Evolutionary conservation across 2,888 invertebrate species (phyloP).

Genomic region (Oligia latruncula): DNA sequence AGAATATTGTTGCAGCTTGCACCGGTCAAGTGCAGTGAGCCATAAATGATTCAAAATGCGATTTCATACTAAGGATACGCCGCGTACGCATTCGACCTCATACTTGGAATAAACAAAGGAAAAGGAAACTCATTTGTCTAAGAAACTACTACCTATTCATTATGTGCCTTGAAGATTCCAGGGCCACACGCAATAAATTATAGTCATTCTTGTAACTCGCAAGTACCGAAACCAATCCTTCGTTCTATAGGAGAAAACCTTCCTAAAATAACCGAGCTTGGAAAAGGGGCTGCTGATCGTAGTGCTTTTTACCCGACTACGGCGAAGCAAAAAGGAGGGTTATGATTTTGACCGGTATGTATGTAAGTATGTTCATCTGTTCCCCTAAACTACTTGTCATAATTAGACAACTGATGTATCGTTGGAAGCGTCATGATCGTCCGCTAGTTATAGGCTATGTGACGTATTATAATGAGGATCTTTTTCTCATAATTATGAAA

Average conservation of each 20-base stretch:
- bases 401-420: no score
- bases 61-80: neutral
- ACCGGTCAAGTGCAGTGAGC: neutral
- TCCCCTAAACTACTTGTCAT: no score
- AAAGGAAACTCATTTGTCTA: conserved; percentile 42
- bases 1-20: neutral
- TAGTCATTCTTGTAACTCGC: neutral
- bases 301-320: neutral
- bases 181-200: neutral
- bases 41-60: conserved; percentile 3
- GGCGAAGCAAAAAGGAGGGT: no score
- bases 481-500: neutral
- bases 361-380: no score
- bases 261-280: neutral
- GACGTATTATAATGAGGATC: no score
- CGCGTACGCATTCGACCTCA: neutral
- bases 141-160: conserved; percentile 16
- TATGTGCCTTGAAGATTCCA: conserved; percentile 29
- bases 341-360: no score
- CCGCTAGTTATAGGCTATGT: no score
- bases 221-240: neutral
- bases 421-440: no score
- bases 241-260: neutral
- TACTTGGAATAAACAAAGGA: conserved; percentile 35
- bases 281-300: neutral